Evolutionary conservation across 2,797 vertebrate species (phyloP).

Genomic region (Sphenopsis melanotis): DNA sequence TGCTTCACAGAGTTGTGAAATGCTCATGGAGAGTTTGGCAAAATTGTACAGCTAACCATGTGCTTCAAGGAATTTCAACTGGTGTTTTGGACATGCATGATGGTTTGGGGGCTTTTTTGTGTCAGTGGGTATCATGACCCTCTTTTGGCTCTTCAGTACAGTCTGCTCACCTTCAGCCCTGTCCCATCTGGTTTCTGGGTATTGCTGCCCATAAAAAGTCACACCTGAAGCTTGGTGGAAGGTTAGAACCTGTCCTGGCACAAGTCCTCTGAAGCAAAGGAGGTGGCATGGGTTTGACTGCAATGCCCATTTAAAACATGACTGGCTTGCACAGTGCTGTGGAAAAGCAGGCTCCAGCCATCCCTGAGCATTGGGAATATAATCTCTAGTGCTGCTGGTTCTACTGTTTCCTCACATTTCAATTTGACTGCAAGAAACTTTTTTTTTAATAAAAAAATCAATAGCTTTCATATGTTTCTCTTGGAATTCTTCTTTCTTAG

Average conservation of each 20-base stretch:
- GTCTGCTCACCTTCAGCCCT: neutral
- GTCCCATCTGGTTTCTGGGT: neutral
- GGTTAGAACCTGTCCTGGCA: neutral
- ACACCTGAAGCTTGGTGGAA: neutral
- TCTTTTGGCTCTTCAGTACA: neutral
- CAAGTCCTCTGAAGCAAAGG: neutral
- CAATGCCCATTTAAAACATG: neutral
- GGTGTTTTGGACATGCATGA: neutral
- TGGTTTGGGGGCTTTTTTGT: neutral
- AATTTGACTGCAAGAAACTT: neutral
- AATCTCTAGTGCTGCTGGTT: neutral
- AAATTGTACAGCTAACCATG: neutral
- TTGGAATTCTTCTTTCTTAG: neutral
- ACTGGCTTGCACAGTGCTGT: neutral
- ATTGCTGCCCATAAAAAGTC: neutral
- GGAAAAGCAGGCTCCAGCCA: neutral
- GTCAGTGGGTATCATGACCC: accelerated
- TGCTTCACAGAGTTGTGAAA: slow-evolving; percentile 28
- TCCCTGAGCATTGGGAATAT: neutral
- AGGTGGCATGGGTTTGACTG: neutral
- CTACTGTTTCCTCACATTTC: neutral
- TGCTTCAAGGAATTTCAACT: neutral
- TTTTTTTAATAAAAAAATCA: neutral
- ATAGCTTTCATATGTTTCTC: neutral
- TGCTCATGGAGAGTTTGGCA: neutral